phyloP scores from a whole-genome alignment of 2,888 invertebrate genomes.

The Ceraclea dissimilis region DNA sequence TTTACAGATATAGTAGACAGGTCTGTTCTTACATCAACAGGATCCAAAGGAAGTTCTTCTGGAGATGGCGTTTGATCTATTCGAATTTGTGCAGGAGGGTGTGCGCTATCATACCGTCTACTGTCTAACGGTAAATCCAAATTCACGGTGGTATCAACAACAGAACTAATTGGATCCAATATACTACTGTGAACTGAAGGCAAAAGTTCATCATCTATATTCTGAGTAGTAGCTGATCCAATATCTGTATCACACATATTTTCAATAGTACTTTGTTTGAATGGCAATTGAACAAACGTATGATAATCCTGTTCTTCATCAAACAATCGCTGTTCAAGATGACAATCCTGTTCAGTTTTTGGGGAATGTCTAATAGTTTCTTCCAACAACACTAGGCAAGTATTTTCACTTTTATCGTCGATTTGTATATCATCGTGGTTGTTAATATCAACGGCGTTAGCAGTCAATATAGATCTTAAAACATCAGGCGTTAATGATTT shows the following conservation, averaged over 20 bases:
- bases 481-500: constrained; percentile 26
- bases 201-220: constrained; percentile 54
- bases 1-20: constrained; percentile 44
- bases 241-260: constrained; percentile 12
- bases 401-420: constrained; percentile 10
- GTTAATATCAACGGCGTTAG: neutral
- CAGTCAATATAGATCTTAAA: constrained; percentile 16
- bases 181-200: constrained; percentile 54
- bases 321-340: neutral
- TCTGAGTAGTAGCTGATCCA: constrained; percentile 27
- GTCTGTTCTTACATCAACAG: constrained; percentile 57
- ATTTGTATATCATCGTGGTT: neutral
- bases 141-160: constrained; percentile 47
- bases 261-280: constrained; percentile 21
- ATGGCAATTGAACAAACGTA: constrained; percentile 21
- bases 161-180: constrained; percentile 51
- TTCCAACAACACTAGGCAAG: neutral
- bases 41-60: constrained; percentile 76
- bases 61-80: constrained; percentile 79
- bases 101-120: constrained; percentile 38
- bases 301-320: constrained; percentile 18
- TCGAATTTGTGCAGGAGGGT: constrained; percentile 35
- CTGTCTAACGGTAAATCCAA: constrained; percentile 48
- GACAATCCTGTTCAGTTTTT: neutral
- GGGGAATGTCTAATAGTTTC: neutral